These are phyloP conservation scores for Copsychus sechellarum DNA, from an alignment of 2,113 vertebrate species.

Conservation along the genomic window DNA sequence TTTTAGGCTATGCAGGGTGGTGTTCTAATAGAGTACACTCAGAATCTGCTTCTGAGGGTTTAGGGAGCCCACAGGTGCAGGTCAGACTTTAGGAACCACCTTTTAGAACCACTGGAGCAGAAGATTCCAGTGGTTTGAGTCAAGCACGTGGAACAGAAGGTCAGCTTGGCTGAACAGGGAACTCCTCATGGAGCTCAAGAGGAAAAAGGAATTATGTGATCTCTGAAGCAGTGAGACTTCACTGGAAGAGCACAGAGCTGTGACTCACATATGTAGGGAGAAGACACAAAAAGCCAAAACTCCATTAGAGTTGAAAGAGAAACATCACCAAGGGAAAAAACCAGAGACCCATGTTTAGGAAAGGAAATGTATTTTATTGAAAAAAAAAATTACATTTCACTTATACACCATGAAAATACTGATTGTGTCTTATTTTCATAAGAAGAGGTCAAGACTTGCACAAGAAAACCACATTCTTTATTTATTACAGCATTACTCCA, in stretches of 20 bases:
- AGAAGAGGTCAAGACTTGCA: slow-evolving; percentile 54
- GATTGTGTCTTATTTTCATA: slow-evolving; percentile 27
- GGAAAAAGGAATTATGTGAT: background rate
- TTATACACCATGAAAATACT: slow-evolving; percentile 59
- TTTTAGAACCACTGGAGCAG: background rate
- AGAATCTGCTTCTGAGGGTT: background rate
- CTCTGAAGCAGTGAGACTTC: background rate
- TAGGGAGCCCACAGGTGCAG: background rate
- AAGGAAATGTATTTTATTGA: slow-evolving; percentile 66
- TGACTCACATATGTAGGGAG: background rate
- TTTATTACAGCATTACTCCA: slow-evolving; percentile 46
- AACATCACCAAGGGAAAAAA: background rate
- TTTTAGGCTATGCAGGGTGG: background rate
- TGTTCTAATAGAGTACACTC: background rate
- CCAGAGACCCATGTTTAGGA: background rate
- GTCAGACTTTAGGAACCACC: background rate
- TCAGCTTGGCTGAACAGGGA: background rate
- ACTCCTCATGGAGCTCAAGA: background rate
- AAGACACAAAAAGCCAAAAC: background rate
- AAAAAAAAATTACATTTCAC: slow-evolving; percentile 55
- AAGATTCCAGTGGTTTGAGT: background rate
- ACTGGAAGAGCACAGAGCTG: background rate
- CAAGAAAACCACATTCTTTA: slow-evolving; percentile 53
- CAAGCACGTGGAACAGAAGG: background rate
- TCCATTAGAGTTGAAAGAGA: background rate